Evolutionary conservation across 2,888 invertebrate species (phyloP).

Genomic region (Parapristionchus giblindavisi): DNA sequence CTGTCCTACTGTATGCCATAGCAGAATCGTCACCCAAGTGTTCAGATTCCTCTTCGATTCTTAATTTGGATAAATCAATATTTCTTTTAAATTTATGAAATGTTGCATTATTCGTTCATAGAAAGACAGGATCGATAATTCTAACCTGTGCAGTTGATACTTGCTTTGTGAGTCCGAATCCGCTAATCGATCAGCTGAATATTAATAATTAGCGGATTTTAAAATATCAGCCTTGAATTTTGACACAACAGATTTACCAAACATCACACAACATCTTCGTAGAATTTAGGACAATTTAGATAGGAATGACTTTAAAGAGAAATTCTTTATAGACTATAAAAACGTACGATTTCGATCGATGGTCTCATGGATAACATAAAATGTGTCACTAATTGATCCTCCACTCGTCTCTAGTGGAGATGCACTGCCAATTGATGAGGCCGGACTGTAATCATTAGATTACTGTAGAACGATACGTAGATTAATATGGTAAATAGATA

Average conservation of each 20-base stretch:
- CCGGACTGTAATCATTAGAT: conserved; percentile 39
- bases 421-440: conserved; percentile 46
- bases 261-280: too few species aligned
- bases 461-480: neutral
- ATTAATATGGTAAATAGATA: neutral
- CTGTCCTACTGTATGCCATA: conserved; percentile 33
- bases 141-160: conserved; percentile 53
- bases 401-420: conserved; percentile 54
- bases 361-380: conserved; percentile 57
- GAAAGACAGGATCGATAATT: neutral
- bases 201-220: too few species aligned
- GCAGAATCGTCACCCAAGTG: conserved; percentile 18
- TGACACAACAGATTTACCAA: too few species aligned
- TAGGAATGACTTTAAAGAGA: neutral
- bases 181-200: conserved; percentile 46
- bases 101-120: neutral
- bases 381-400: conserved; percentile 60
- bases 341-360: conserved; percentile 4
- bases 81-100: neutral
- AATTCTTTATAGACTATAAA: neutral
- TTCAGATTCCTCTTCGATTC: conserved; percentile 33
- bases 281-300: too few species aligned
- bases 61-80: neutral
- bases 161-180: conserved; percentile 52
- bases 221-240: too few species aligned